Base-by-base conservation (phyloP, 2,888 invertebrate genomes). In the Colostygia pectinataria region DNA sequence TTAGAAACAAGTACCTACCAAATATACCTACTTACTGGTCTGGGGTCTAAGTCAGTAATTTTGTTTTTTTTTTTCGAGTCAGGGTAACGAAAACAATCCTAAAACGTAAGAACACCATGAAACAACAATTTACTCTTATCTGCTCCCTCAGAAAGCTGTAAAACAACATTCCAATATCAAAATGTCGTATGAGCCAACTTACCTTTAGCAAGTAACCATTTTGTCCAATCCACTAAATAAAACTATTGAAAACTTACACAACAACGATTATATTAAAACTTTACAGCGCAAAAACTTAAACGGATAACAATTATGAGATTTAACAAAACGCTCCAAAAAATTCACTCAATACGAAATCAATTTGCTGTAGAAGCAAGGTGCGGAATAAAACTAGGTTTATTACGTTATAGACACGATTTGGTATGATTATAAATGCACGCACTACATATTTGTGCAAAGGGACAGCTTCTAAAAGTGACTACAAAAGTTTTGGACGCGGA, bases 401-500 rank as follows among this genome's bases (percentile, higher is more conserved):
- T 71, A 71, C 68, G 66, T 69, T 64, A 74, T 73, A 78, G 71
- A 77, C 77, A 80, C 70, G 68, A 75, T 81, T 79, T 63, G 63
- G 64, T 65, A 70, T 59, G 55, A 68, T 74, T 68, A 70, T 74
- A 74, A 76, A 78, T 73, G 70, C 77, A 71, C 80, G 74, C 80
- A 84, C 85, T 83, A 86, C 83, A 85, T 86, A 65, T 71, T 83
- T 76, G 66, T 68, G 70, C 73, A 59, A 66, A 66, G 64, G 65
- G 68, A 75, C 65, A 62, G 72, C 73, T 78, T 87, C 83, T 82
- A 74, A 86, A 86, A 87, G 74, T 83, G 72, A 75, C 83, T 83
- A 74, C 71, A 89, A 90, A 90, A 89, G 88, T 90, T 89, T 89
- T 76, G 68, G 70, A 74, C 71, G 80, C 77, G 80, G 85, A 85